Evolutionary conservation across 2,797 vertebrate species (phyloP).

Genomic region (Eospalax fontanierii): DNA sequence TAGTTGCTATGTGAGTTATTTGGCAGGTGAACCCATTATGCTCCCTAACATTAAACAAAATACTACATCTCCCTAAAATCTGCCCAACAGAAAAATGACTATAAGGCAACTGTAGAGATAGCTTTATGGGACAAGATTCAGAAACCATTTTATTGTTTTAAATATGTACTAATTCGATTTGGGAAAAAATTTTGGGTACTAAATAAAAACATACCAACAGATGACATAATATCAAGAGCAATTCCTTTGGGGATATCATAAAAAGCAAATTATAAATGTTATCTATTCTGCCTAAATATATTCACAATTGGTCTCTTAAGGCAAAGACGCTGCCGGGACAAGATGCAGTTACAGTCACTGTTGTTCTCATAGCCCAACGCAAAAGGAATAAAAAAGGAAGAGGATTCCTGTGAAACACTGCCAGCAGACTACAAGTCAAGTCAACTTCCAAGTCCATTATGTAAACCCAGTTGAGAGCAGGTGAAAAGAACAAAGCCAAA

Average conservation of each 20-base stretch:
- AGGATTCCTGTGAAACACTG: conserved; percentile 21
- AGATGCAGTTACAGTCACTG: conserved; percentile 13
- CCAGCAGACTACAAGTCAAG: background rate
- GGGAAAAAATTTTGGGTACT: background rate
- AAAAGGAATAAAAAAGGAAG: conserved; percentile 42
- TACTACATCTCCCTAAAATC: background rate
- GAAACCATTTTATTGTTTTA: conserved; percentile 5
- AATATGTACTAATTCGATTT: conserved; percentile 35
- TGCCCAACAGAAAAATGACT: conserved; percentile 5
- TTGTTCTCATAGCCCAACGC: background rate
- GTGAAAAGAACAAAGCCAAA: conserved; percentile 33
- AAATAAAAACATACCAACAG: conserved; percentile 48
- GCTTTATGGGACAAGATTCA: conserved; percentile 22
- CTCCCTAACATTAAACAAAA: background rate
- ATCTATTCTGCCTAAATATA: conserved; percentile 28
- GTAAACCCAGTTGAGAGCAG: conserved; percentile 54
- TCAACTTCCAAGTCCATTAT: conserved; percentile 2
- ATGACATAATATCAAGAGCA: background rate
- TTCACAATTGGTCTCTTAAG: conserved; percentile 38
- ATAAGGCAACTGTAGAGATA: conserved; percentile 21
- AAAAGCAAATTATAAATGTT: conserved; percentile 50
- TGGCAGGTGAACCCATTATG: background rate
- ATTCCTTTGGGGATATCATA: background rate
- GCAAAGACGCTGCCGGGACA: conserved; percentile 19
- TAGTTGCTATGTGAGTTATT: background rate